These are phyloP conservation scores for Neoascia interrupta DNA, from an alignment of 2,888 invertebrate species.

Conservation along the genomic window DNA sequence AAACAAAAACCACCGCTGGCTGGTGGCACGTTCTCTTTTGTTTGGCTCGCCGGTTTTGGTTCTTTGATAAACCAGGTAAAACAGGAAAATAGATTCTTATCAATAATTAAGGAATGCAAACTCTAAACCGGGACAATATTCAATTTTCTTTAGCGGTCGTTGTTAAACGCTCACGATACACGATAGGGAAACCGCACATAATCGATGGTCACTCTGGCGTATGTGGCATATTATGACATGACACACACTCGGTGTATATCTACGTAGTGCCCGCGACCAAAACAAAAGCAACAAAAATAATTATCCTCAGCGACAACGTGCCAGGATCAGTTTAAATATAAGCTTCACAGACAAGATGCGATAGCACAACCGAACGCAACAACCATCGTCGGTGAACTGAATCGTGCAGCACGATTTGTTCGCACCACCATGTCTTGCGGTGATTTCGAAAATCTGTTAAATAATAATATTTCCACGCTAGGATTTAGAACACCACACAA, in stretches of 20 bases:
- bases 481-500: conserved; percentile 4
- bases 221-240: conserved; percentile 29
- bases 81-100: conserved; percentile 57
- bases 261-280: background rate
- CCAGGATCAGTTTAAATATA: background rate
- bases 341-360: conserved; percentile 28
- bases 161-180: conserved; percentile 44
- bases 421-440: conserved; percentile 44
- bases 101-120: conserved; percentile 67
- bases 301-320: conserved; percentile 37
- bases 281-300: background rate
- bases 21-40: conserved; percentile 10
- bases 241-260: conserved; percentile 1
- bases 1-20: conserved; percentile 16
- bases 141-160: conserved; percentile 38
- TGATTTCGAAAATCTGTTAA: conserved; percentile 69
- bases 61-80: conserved; percentile 55
- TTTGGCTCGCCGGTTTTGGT: conserved; percentile 18
- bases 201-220: conserved; percentile 46
- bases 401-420: conserved; percentile 45
- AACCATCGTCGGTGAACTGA: conserved; percentile 64
- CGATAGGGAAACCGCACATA: conserved; percentile 7
- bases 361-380: conserved; percentile 62
- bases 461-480: background rate
- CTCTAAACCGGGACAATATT: conserved; percentile 54